Conservation (phyloP, 1,140 invertebrate genomes). For the Neelides sp. region DNA sequence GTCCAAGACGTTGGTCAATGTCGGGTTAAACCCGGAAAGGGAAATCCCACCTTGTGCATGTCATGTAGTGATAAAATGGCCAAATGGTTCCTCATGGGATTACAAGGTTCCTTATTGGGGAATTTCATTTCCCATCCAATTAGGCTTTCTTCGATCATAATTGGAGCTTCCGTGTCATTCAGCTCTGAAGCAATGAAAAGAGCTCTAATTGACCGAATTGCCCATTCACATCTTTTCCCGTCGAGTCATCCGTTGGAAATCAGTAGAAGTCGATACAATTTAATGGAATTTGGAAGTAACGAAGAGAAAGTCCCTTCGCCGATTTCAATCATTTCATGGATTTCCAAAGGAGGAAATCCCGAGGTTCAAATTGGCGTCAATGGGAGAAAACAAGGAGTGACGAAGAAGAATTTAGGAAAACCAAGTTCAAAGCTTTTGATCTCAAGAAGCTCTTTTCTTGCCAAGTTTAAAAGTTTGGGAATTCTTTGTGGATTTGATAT, state of each 20-base stretch:
- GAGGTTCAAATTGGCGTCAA: conserved; percentile 57
- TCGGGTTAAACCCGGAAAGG: conserved; percentile 81
- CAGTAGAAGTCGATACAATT: conserved; percentile 33
- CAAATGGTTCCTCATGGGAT: conserved; percentile 69
- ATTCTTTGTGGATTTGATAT: neutral
- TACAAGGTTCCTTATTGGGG: conserved; percentile 62
- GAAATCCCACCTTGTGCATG: conserved; percentile 72
- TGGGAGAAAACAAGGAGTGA: conserved; percentile 65
- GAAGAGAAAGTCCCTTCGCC: conserved; percentile 27
- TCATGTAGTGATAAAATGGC: conserved; percentile 90
- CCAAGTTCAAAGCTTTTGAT: conserved; percentile 44
- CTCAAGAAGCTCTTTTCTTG: conserved; percentile 50
- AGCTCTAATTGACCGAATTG: conserved; percentile 23
- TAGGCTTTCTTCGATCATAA: conserved; percentile 54
- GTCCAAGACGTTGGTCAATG: conserved; percentile 62
- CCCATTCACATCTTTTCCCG: conserved; percentile 18
- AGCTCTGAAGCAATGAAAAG: conserved; percentile 14
- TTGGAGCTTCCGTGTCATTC: conserved; percentile 46
- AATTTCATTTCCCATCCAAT: conserved; percentile 53
- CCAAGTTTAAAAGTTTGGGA: conserved; percentile 43
- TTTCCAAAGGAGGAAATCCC: conserved; percentile 9
- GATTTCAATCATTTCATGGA: conserved; percentile 33
- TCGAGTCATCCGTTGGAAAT: conserved; percentile 18
- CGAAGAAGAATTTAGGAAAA: conserved; percentile 52
- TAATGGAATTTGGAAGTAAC: conserved; percentile 28